phyloP scores from a whole-genome alignment of 1,140 invertebrate species.

The Phymastichus coffea region DNA sequence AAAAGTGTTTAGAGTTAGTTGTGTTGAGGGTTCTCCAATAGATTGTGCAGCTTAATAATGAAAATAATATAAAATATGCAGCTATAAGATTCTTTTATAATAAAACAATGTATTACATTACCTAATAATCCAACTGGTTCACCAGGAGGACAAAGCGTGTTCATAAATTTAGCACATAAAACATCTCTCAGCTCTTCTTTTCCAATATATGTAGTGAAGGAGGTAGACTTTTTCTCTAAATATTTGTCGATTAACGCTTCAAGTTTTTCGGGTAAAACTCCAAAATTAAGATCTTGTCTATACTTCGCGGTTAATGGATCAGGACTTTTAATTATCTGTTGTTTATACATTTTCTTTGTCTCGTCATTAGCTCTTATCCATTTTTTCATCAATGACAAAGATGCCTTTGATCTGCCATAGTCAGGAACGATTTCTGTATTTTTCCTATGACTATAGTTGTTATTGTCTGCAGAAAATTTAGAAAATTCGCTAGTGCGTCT shows the following conservation, averaged over 20 bases:
- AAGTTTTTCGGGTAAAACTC: slow-evolving; percentile 79
- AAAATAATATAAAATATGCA: neutral
- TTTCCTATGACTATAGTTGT: slow-evolving; percentile 41
- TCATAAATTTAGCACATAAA: slow-evolving; percentile 76
- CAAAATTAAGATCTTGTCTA: slow-evolving; percentile 74
- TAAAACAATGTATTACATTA: neutral
- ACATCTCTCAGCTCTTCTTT: slow-evolving; percentile 67
- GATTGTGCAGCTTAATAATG: slow-evolving; percentile 86
- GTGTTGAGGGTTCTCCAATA: slow-evolving; percentile 91
- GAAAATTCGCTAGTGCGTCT: slow-evolving; percentile 43
- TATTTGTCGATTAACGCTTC: slow-evolving; percentile 70
- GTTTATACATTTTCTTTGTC: slow-evolving; percentile 54
- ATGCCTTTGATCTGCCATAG: slow-evolving; percentile 46
- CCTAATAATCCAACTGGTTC: slow-evolving; percentile 87
- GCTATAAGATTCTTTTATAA: neutral
- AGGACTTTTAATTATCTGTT: slow-evolving; percentile 59
- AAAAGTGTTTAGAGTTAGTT: slow-evolving; percentile 99
- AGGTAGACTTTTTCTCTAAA: slow-evolving; percentile 52
- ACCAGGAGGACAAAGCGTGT: slow-evolving; percentile 80
- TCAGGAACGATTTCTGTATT: slow-evolving; percentile 29
- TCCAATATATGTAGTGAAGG: slow-evolving; percentile 29
- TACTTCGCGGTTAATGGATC: slow-evolving; percentile 73
- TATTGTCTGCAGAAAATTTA: slow-evolving; percentile 39
- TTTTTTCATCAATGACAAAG: slow-evolving; percentile 62
- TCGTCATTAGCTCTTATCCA: slow-evolving; percentile 64